Evolutionary conservation across 2,797 vertebrate species (phyloP), one percentile per base, ranked within the genome.

Genomic region (Odontamblyopus lacepedii): DNA sequence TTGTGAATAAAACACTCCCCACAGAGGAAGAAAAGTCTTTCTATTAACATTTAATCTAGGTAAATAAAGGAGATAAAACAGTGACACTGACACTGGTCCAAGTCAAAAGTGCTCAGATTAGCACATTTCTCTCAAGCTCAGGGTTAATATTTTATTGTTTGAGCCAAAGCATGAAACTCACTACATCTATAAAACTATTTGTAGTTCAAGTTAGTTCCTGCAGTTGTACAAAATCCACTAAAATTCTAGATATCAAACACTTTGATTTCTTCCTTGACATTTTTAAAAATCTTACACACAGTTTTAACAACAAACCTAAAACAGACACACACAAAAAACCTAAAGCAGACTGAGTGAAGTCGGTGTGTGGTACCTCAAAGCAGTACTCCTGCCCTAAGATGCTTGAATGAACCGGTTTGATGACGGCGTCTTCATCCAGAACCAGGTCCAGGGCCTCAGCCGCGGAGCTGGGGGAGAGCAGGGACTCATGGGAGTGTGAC

Each of bases 341-440:
- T 12, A 23, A 11, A 56, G 11, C 1, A 44, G 12, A 3, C 3
- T 48, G 13, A 48, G 3, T 48, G 4, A 26, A 57, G 13, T 26
- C 1, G 11, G 3, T 5, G 5, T 57, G 53, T 29, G 67, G 16
- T 48, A 97, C 96, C 96, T 98, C 97, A 80, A 98, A 98, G 91
- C 97, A 98, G 90, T 97, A 98, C 89, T 98, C 96, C 92, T 98
- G 96, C 63, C 96, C 96, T 88, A 98, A 92, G 90, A 98, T 98
- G 88, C 96, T 98, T 78, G 96, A 97, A 91, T 98, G 97, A 56
- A 98, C 96, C 0, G 97, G 96, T 77, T 98, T 98, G 89, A 98
- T 96, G 85, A 98, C 91, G 81, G 97, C 97, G n/a, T 98, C 97
- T 85, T 98, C 97, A 69, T 98, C 96, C 92, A 98, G 87, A 85